Conservation (phyloP, 1,140 invertebrate species). For the Drosophila bipectinata region DNA sequence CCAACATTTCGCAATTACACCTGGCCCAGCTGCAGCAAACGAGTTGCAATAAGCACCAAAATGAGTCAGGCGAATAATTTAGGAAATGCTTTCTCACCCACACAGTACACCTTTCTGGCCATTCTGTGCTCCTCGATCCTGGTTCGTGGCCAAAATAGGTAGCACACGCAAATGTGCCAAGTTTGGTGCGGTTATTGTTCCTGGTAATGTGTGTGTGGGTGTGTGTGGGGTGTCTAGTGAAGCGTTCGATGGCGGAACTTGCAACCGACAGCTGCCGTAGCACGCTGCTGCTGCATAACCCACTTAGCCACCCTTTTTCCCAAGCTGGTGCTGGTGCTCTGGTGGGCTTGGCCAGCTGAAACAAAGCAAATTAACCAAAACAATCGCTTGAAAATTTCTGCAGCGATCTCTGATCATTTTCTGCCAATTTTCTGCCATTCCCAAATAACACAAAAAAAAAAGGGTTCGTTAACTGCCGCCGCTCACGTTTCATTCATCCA, state of each 20-base stretch:
- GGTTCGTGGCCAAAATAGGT: conserved; percentile 57
- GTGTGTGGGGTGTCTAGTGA: conserved; percentile 53
- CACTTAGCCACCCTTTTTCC: conserved; percentile 44
- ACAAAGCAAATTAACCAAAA: conserved; percentile 42
- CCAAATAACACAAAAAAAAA: conserved; percentile 40
- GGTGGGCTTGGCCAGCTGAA: conserved; percentile 59
- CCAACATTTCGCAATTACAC: conserved; percentile 73
- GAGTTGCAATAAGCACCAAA: conserved; percentile 20
- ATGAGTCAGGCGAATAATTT: conserved; percentile 46
- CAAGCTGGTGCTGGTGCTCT: conserved; percentile 3
- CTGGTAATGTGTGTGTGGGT: neutral
- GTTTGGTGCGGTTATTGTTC: conserved; percentile 30
- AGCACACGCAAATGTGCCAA: conserved; percentile 71
- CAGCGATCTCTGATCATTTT: conserved; percentile 65
- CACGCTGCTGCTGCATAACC: conserved; percentile 14
- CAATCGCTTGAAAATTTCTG: conserved; percentile 25
- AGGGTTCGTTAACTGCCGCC: conserved; percentile 66
- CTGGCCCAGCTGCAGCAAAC: conserved; percentile 66
- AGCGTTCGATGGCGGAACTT: conserved; percentile 75
- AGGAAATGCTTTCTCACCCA: conserved; percentile 54
- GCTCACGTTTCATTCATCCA: conserved; percentile 61
- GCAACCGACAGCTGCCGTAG: conserved; percentile 56
- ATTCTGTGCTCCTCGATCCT: conserved; percentile 10
- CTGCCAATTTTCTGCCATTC: conserved; percentile 57
- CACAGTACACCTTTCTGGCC: neutral